A percentile compares a stretch with the other conserved stretches of the same genome.
These are phyloP conservation scores for Mamestra brassicae DNA, from an alignment of 2,888 invertebrate genomes.

Conservation along the genomic window DNA sequence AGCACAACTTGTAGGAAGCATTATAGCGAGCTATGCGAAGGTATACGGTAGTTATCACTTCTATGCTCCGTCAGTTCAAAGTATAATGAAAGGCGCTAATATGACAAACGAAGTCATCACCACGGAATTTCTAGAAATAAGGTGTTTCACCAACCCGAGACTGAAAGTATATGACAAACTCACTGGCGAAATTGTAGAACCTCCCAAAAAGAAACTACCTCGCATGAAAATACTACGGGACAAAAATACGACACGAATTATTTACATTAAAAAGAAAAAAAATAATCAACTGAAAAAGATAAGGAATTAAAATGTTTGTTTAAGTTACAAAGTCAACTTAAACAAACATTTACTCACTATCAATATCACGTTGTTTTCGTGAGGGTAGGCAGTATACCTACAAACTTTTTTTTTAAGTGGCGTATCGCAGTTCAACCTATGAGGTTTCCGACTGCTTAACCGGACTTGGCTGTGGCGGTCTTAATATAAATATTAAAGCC, in stretches of 20 bases:
- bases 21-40: constrained; percentile 77
- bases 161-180: constrained; percentile 73
- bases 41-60: constrained; percentile 83
- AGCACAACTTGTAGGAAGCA: constrained; percentile 74
- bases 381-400: too few relatives aligned
- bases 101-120: constrained; percentile 78
- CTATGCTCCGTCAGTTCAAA: constrained; percentile 77
- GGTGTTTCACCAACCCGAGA: constrained; percentile 76
- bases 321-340: too few relatives aligned
- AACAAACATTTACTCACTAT: too few relatives aligned
- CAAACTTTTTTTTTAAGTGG: too few relatives aligned
- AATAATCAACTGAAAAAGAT: constrained; percentile 26
- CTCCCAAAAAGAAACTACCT: constrained; percentile 38
- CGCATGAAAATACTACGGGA: constrained; percentile 49
- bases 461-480: too few relatives aligned
- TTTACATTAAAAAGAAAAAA: constrained; percentile 48
- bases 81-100: constrained; percentile 79
- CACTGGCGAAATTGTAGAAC: constrained; percentile 61
- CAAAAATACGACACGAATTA: constrained; percentile 50
- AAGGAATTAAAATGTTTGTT: constrained; percentile 7
- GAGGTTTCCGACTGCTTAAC: too few relatives aligned
- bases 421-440: too few relatives aligned
- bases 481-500: too few relatives aligned
- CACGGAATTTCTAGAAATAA: constrained; percentile 76
- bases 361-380: too few relatives aligned